Evolutionary conservation across 2,113 vertebrate genomes (phyloP), one percentile per base, ranked within the genome.

Genomic region (Lagopus muta): DNA sequence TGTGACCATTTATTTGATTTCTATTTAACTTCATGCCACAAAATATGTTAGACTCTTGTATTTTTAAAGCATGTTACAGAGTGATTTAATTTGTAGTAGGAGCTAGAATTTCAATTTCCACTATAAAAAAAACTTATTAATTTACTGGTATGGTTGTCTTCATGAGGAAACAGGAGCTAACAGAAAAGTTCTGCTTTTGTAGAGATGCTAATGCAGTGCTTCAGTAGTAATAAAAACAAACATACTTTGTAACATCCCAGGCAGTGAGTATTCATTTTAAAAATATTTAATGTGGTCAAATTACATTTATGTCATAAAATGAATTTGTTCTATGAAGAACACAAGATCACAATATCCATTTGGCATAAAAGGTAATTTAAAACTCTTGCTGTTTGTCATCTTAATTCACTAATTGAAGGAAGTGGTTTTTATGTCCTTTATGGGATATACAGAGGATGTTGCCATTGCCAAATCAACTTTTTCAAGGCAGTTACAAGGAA

Each of bases 381-480:
- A 34, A 47, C 57, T 86, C 69, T 48, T 92, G 25, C 80, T 83
- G 8, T 93, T 77, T 62, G 72, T 71, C 57, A 94, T 28, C 70
- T 81, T 85, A 95, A 96, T 77, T 94, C 82, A 8, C 32, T 91
- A 95, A 95, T 89, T 89, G 79, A 92, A 88, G 77, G 69, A 89
- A 92, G 92, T 90, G 11, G 54, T 78, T 95, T 77, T 13, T 61
- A 20, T 84, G 86, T 94, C 50, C 62, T 94, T 83, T 93, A 58
- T 27, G 89, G 79, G 43, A 61, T 77, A 91, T 48, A 34, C 62
- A 91, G 45, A 87, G 12, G 40, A 65, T 22, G 69, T 94, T 85
- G 95, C 18, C 54, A 61, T 73, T 82, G 45, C 77, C 62, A 70
- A 86, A 70, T 92, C 85, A 94, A 50, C 24, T 45, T 88, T 90